Evolutionary conservation across 2,888 invertebrate species (phyloP), one percentile per base, ranked within the genome.

Genomic region (Macrophya alboannulata): DNA sequence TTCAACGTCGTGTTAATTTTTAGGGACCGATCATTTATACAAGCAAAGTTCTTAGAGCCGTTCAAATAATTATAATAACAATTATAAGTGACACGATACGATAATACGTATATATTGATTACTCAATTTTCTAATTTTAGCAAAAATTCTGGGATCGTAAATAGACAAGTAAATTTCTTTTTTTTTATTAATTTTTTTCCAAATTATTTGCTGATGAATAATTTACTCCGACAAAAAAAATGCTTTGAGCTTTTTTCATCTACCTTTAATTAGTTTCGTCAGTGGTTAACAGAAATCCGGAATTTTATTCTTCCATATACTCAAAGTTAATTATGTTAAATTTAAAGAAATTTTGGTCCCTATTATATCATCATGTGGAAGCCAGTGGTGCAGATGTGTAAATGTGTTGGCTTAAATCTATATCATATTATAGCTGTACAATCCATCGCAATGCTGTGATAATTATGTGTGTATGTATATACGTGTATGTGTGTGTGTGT

Each of bases 391-490:
- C 88, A 85, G 86, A 87, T 86, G 88, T 89, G 89, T 88, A 84
- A 88, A 84, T 85, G 85, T 85, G 79, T 84, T 72, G 89, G 87
- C 89, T 90, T 90, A 88, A 87, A 88, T 89, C 88, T 91, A 90
- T 91, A 91, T 89, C 89, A 85, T 82, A 89, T 90, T 82, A 89
- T 90, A 90, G 89, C 91, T 91, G 90, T 91, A 91, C 90, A 90
- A 91, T 92, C 90, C 90, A 90, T 91, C 91, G 90, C 91, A 91
- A 91, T 92, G 92, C 91, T 90, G 89, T 86, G 87, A 87, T 86
- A 90, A 89, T 91, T 88, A 86, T 88, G 88, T 88, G 86, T 90
- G 88, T 88, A 55, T 86, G 90, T 90, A 89, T 91, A 86, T 87
- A 84, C 84, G 89, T 92, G 89, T 89, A 87, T 89, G 87, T 88